Base-by-base conservation (phyloP, 2,888 invertebrate genomes). In the Actias luna region DNA sequence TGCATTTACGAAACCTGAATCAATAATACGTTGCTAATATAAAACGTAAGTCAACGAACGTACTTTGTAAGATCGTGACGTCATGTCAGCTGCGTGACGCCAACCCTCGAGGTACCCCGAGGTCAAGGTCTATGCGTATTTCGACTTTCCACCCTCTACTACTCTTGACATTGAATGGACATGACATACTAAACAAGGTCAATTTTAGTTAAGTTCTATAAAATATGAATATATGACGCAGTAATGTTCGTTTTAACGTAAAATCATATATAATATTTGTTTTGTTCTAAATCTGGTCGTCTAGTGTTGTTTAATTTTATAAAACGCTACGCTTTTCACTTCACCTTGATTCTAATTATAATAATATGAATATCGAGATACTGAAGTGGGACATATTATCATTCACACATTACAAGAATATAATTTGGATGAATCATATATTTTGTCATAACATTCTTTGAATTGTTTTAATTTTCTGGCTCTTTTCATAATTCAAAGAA, bases 61-160 rank as follows among this genome's bases (percentile, higher is more conserved):
- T 50, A 63, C 64, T 35, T 68, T 71, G 70, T 71, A 73, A 73
- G 63, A 63, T 60, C 65, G 69, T 89, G 88, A 89, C 89, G 87
- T 89, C 85, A 88, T n/a, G n/a, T n/a, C n/a, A n/a, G 52, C 75
- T 77, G 80, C 83, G 86, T 87, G 83, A 83, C 84, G 81, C 77
- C 75, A 70, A 62, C 69, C 77, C 72, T 75, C 80, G 75, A 82
- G 82, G 77, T 80, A 82, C 77, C 72, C 72, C 78, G 81, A 83
- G 87, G 87, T 82, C 85, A 85, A 83, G 84, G 82, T 74, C 79
- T 75, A 65, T 58, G 67, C 67, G 70, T 68, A 70, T 74, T 72
- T 69, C 79, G 79, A 80, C 80, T 74, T 72, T 69, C 78, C 79
- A 80, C 80, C 83, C 82, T 79, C 77, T 68, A 65, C 67, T 77